Evolutionary conservation across 1,140 invertebrate species (phyloP).

Genomic region (Dendrolimus kikuchii): DNA sequence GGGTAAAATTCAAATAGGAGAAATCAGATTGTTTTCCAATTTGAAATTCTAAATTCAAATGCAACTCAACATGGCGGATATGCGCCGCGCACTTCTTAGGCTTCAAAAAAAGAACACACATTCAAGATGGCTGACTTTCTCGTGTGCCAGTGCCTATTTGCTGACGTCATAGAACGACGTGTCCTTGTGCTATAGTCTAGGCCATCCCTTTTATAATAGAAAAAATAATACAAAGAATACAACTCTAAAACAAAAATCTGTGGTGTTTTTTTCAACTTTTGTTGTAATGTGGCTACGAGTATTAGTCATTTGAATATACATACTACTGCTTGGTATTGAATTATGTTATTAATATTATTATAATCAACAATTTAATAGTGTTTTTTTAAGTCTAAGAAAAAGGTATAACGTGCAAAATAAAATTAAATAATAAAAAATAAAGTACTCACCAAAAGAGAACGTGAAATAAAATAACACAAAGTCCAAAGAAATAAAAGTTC

Average conservation of each 20-base stretch:
- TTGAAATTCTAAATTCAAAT: constrained; percentile 10
- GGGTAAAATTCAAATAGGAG: no score
- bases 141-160: constrained; percentile 53
- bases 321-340: no score
- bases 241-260: no score
- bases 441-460: constrained; percentile 55
- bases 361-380: constrained; percentile 3
- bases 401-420: constrained; percentile 19
- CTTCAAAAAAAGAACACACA: constrained; percentile 59
- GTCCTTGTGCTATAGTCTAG: constrained; percentile 50
- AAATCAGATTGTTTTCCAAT: not conserved
- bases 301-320: no score
- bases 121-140: constrained; percentile 65
- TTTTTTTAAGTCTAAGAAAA: constrained; percentile 14
- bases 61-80: constrained; percentile 34
- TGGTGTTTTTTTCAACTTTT: constrained; percentile 14
- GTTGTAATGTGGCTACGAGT: constrained; percentile 3
- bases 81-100: constrained; percentile 56
- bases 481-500: constrained; percentile 50
- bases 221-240: no score
- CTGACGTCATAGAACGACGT: constrained; percentile 67
- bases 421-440: constrained; percentile 26
- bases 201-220: not conserved
- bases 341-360: not conserved
- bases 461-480: constrained; percentile 49